Conservation (phyloP, 2,797 vertebrate species). For the Columba guinea region DNA sequence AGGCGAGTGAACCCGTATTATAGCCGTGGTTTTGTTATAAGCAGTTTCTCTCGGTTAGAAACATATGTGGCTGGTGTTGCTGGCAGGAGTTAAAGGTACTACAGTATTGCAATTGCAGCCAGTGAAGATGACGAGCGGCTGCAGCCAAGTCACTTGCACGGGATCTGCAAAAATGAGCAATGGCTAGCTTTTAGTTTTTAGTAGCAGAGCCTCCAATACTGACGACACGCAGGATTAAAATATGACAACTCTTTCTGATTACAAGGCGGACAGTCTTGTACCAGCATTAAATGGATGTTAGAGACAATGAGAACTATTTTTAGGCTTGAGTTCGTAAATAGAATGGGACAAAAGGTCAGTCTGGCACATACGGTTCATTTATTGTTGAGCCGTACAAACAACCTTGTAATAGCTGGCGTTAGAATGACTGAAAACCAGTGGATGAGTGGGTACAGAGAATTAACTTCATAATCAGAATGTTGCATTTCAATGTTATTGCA, state of each 20-base stretch:
- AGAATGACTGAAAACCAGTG: background rate
- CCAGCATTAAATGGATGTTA: background rate
- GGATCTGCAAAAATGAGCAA: background rate
- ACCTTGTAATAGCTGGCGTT: background rate
- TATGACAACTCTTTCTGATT: background rate
- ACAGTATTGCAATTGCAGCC: background rate
- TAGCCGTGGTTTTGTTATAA: background rate
- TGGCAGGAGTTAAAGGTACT: background rate
- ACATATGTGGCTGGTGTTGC: background rate
- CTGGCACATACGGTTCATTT: slow-evolving; percentile 27
- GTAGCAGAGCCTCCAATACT: background rate
- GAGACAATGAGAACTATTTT: background rate
- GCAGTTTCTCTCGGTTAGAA: background rate
- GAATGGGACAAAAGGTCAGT: background rate
- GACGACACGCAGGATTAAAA: background rate
- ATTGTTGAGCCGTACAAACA: background rate
- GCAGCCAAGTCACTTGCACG: background rate
- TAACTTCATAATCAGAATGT: slow-evolving; percentile 24
- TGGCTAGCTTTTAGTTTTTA: background rate
- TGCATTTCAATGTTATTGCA: slow-evolving; percentile 15
- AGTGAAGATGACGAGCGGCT: background rate
- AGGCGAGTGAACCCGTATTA: background rate
- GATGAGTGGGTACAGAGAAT: slow-evolving; percentile 17
- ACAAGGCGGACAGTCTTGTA: background rate
- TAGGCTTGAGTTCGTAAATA: background rate